phyloP scores from a whole-genome alignment of 2,888 invertebrate genomes.

The Synergus gifuensis region DNA sequence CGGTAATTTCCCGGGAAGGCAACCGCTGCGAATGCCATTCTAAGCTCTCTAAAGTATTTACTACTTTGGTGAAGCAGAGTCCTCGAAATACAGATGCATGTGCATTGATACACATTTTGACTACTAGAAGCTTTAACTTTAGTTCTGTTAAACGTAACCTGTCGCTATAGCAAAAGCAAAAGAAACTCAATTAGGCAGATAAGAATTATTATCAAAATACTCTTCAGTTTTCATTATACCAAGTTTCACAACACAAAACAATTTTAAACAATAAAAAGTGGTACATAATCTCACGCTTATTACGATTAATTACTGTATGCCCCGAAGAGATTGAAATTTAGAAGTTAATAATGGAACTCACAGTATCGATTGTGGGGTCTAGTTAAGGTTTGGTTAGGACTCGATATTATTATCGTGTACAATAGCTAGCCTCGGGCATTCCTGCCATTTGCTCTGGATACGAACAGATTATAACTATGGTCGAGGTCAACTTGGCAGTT shows the following conservation, averaged over 20 bases:
- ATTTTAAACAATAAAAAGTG: not conserved
- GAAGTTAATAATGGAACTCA: conserved; percentile 28
- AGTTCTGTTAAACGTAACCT: too few species aligned
- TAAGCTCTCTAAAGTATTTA: conserved; percentile 12
- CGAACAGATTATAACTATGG: conserved; percentile 17
- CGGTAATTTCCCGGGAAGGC: conserved; percentile 55
- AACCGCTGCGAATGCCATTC: conserved; percentile 44
- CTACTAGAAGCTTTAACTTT: too few species aligned
- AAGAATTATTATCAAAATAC: too few species aligned
- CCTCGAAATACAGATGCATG: not conserved
- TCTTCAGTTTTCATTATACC: too few species aligned
- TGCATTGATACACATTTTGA: not conserved
- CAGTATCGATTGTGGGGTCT: conserved; percentile 33
- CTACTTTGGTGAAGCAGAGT: not conserved
- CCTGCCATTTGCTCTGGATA: not conserved
- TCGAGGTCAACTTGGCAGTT: conserved; percentile 32
- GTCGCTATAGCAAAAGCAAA: too few species aligned
- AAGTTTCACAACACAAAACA: too few species aligned
- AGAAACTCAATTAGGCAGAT: not conserved
- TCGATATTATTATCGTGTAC: conserved; percentile 13
- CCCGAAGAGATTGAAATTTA: conserved; percentile 17
- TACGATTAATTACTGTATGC: not conserved
- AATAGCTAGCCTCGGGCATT: conserved; percentile 9
- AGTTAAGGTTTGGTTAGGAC: conserved; percentile 34
- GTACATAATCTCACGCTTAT: not conserved